These are phyloP conservation scores for Hydrocynus forskahlii DNA, from an alignment of 2,797 vertebrate genomes.

Conservation along the genomic window DNA sequence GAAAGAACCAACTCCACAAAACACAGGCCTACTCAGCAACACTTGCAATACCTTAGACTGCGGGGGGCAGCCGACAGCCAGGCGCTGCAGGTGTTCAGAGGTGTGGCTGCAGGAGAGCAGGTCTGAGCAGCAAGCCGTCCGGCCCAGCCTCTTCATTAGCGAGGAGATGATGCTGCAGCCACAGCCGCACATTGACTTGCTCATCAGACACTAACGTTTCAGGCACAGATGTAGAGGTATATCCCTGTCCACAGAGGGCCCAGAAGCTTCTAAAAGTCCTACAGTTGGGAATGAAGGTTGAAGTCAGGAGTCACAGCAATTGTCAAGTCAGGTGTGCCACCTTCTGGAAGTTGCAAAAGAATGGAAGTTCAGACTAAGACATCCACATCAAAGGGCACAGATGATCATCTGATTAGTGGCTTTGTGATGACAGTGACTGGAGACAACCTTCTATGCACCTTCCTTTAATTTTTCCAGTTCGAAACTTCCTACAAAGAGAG, in stretches of 20 bases:
- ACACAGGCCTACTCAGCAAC: not conserved
- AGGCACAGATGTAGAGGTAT: conserved; percentile 4
- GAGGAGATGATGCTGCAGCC: conserved; percentile 97
- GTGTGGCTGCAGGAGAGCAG: conserved; percentile 93
- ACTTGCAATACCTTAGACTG: conserved; percentile 89
- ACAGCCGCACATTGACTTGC: conserved; percentile 98
- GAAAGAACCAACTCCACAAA: not conserved
- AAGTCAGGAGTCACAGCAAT: no score
- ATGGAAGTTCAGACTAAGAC: not conserved
- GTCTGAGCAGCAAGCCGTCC: conserved; percentile 95
- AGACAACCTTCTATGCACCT: not conserved
- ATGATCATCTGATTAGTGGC: not conserved
- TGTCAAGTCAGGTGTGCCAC: not conserved
- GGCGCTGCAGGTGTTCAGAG: conserved; percentile 93
- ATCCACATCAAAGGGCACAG: not conserved
- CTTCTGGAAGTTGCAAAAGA: not conserved
- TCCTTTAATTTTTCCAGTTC: not conserved
- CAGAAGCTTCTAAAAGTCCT: conserved; percentile 43
- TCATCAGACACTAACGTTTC: conserved; percentile 80
- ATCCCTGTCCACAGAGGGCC: not conserved
- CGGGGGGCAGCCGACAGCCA: conserved; percentile 89
- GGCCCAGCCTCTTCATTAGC: conserved; percentile 98
- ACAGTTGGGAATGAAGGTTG: not conserved
- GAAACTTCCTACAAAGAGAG: conserved; percentile 15
- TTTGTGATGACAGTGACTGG: not conserved